Percentiles rank a stretch among this genome's conserved stretches.
Evolutionary conservation across 35 echinoderm and acorn worm genomes (phyloP).

Genomic region (Apostichopus japonicus): DNA sequence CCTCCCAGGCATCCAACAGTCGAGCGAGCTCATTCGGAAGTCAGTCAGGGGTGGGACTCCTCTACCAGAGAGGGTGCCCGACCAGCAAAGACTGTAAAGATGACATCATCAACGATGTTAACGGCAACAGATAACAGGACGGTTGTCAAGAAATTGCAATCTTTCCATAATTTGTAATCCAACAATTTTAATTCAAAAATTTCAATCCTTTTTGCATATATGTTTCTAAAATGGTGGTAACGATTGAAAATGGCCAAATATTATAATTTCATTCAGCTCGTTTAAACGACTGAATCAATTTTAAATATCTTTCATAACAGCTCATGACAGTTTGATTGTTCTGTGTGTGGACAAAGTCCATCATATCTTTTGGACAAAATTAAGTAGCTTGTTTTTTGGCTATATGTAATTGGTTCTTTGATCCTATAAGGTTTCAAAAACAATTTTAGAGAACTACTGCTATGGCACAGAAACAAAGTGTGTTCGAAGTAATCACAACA

Average conservation of each 20-base stretch:
- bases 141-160: neutral
- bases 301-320: neutral
- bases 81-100: neutral
- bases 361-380: neutral
- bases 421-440: too few species aligned
- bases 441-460: too few species aligned
- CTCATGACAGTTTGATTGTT: neutral
- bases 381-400: too few species aligned
- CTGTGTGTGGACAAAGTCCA: constrained; percentile 1
- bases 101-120: neutral
- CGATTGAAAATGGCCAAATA: neutral
- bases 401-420: too few species aligned
- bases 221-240: neutral
- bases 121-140: constrained; percentile 31
- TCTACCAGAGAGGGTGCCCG: neutral
- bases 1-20: constrained; percentile 35
- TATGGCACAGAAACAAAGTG: too few species aligned
- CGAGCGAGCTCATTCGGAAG: constrained; percentile 32
- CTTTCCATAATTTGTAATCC: neutral
- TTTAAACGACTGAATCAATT: neutral
- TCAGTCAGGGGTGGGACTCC: constrained; percentile 45
- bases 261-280: too few species aligned
- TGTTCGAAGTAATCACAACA: too few species aligned
- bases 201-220: neutral
- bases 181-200: neutral